Evolutionary conservation across 1,140 invertebrate species (phyloP).

Genomic region (Diprion similis): DNA sequence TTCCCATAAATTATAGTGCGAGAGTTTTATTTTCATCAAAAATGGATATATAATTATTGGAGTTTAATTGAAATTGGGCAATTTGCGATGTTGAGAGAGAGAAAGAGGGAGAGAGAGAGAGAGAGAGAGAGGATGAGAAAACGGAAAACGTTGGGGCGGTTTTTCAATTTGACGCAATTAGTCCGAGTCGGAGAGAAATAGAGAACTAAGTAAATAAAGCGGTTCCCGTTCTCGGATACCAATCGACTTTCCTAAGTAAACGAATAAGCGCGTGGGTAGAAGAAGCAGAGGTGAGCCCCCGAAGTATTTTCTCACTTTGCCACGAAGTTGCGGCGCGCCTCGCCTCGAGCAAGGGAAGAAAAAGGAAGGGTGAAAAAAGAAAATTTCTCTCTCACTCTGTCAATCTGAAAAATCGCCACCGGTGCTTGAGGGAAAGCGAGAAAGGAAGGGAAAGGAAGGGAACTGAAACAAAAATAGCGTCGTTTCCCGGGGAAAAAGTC

Average conservation of each 20-base stretch:
- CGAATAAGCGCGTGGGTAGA: not conserved
- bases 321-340: not conserved
- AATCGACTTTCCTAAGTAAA: constrained; percentile 7
- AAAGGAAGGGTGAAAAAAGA: not conserved
- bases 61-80: not conserved
- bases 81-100: not conserved
- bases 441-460: not conserved
- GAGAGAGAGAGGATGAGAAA: not conserved
- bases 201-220: constrained; percentile 5
- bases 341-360: not conserved
- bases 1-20: too few species aligned
- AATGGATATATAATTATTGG: not conserved
- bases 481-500: too few species aligned
- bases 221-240: not conserved
- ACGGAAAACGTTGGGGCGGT: not conserved
- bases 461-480: not conserved
- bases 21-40: too few species aligned
- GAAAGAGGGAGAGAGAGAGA: not conserved
- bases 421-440: not conserved
- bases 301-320: not conserved
- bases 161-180: constrained; percentile 5
- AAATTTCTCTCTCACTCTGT: not conserved
- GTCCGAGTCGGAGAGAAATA: constrained; percentile 1
- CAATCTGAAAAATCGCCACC: not conserved
- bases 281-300: not conserved